phyloP scores from a whole-genome alignment of 2,888 invertebrate genomes.

The Conchocele bisecta region DNA sequence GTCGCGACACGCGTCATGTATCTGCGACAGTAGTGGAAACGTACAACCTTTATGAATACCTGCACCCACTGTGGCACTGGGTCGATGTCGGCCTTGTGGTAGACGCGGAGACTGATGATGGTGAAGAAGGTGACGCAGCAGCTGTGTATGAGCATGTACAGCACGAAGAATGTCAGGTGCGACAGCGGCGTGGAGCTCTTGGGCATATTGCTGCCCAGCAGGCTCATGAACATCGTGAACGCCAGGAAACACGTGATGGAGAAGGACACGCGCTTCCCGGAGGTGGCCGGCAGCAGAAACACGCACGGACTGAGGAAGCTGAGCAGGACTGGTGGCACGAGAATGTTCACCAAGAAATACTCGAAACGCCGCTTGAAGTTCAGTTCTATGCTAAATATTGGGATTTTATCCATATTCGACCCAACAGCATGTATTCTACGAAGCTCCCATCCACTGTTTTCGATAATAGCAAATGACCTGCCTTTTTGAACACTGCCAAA shows the following conservation, averaged over 20 bases:
- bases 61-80: constrained; percentile 7
- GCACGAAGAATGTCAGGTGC: constrained; percentile 18
- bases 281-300: constrained; percentile 23
- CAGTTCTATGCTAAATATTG: constrained; percentile 5
- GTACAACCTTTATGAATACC: background rate
- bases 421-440: background rate
- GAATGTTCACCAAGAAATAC: constrained; percentile 17
- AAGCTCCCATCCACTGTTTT: constrained; percentile 7
- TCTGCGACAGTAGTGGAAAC: background rate
- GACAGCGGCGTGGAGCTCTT: constrained; percentile 17
- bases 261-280: constrained; percentile 28
- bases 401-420: background rate
- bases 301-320: constrained; percentile 20
- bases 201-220: constrained; percentile 23
- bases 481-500: background rate
- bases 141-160: constrained; percentile 31
- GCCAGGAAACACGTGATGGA: constrained; percentile 25
- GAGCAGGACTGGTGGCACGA: constrained; percentile 16
- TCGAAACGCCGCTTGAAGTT: constrained; percentile 2
- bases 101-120: constrained; percentile 7
- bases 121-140: constrained; percentile 1
- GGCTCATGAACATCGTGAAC: constrained; percentile 21
- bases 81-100: background rate
- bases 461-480: background rate
- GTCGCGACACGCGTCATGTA: no score